Base-by-base conservation (phyloP, 2,113 vertebrate genomes). In the Lepisosteus oculatus region DNA sequence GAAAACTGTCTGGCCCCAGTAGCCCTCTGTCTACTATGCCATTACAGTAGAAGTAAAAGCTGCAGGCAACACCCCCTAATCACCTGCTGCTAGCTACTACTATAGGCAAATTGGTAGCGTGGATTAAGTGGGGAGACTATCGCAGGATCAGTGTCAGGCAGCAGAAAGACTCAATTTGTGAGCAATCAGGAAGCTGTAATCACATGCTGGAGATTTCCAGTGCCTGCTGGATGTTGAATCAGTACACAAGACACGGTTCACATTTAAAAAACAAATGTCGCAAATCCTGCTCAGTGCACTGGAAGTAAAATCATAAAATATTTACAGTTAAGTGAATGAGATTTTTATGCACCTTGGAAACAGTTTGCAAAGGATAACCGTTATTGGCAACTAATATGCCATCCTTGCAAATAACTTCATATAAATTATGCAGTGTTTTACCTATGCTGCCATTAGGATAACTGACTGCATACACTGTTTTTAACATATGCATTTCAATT, bases 141-240 rank as follows among this genome's bases (percentile, higher is more conserved):
- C 87, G 88, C 79, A 88, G 88, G 88, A 89, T 92, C 92, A 91
- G 90, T 89, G 89, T 92, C 92, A 92, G 80, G 81, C 83, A 85
- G 85, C 77, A 86, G 87, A 90, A 89, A 86, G 86, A 82, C 89
- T 91, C 90, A 88, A 89, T 91, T 89, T 90, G 83, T 81, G 80
- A 84, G 84, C 85, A 85, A 89, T 92, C 89, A 77, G 56, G 85
- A 85, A 82, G 83, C 82, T 79, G 81, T 89, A 90, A 92, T 91
- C 86, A 87, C 85, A 85, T 83, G 84, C 72, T 81, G 73, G 76
- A 83, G 86, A 86, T 88, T 81, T 82, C 82, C 78, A 85, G 79
- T 74, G 71, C 68, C 81, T 83, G 76, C 82, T 64, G 65, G 42
- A 77, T 67, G 72, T 43, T 3, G 54, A 11, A 68, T 71, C 56